phyloP scores from a whole-genome alignment of 2,113 vertebrate species.

The Rhinolophus sinicus region DNA sequence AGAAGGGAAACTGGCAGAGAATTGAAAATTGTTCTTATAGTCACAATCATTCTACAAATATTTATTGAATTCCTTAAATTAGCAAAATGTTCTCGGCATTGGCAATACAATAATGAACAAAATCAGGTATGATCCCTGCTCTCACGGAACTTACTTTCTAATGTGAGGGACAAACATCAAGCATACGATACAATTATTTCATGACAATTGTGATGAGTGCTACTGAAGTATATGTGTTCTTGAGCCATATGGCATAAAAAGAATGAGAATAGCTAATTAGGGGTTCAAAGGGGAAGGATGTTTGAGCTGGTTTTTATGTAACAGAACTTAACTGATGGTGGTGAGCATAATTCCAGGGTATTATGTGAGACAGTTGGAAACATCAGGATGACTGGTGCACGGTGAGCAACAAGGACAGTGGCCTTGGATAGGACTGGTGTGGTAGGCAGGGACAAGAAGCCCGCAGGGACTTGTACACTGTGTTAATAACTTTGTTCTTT shows the following conservation, averaged over 20 bases:
- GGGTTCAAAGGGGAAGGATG: background rate
- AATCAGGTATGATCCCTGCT: background rate
- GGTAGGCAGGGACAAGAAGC: background rate
- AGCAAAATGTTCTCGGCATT: conserved; percentile 9
- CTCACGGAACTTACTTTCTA: background rate
- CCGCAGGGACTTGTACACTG: background rate
- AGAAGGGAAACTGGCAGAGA: conserved; percentile 19
- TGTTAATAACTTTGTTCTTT: conserved; percentile 6
- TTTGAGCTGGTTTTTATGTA: conserved; percentile 21
- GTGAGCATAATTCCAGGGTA: background rate
- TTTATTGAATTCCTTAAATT: conserved; percentile 24
- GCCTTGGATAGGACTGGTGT: background rate
- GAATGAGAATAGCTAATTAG: background rate
- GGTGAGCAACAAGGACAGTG: background rate
- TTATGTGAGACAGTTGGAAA: background rate
- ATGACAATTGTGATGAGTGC: background rate
- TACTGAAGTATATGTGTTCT: background rate
- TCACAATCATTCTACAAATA: conserved; percentile 15
- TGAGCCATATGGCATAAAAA: background rate
- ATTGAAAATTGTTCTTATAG: background rate
- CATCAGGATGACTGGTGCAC: background rate
- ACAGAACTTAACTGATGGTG: background rate
- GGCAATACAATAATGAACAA: background rate
- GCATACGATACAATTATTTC: background rate
- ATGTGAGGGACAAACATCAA: background rate